Base-by-base conservation (phyloP, 2,113 vertebrate genomes). In the Varanus komodoensis region DNA sequence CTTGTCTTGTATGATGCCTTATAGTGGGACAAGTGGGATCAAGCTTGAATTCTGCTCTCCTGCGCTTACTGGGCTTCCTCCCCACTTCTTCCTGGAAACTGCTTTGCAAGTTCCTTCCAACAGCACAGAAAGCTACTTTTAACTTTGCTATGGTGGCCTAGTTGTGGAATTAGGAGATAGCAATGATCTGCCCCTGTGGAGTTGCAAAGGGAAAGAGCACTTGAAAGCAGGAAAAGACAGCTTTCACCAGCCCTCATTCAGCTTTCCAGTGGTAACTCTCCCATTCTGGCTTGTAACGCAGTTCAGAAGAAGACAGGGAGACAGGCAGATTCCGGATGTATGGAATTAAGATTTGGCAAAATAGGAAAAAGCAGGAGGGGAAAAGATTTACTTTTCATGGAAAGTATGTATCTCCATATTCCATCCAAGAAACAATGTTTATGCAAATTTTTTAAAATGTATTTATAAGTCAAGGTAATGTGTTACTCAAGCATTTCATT, bases 401-500 rank as follows among this genome's bases (percentile, higher is more conserved):
- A 85, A 87, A 87, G 77, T 19, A 6, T 38, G 57, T 86, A 4
- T 82, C 84, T 89, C 27, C 50, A 0, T 54, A 34, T 8, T 0
- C 38, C 27, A 79, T n/a, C 87, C 27, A 77, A 84, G 50, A 32
- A 81, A 0, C 27, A 1, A 78, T 50, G 50, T n/a, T 74, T 71
- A 44, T 23, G 9, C 32, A 57, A 61, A 29, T 14, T 74, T 83
- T 57, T 75, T 44, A 88, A 88, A 25, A 52, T 57, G 3, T 54
- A 57, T 73, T 82, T 71, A 19, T 21, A 93, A 93, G 25, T 25
- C 1, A 83, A 86, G 50, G 87, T 86, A 57, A 64, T 3, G 90
- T 67, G 82, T 80, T 91, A 64, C 87, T 91, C 29, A 67, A 0
- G 14, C 9, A 48, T 89, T 83, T 88, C 77, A 67, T 78, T 87